Evolutionary conservation across 37 sponge, comb jelly and placozoan species (phyloP), one percentile per base, ranked within the genome.

Genomic region (Chondrilla cf. caribensis): DNA sequence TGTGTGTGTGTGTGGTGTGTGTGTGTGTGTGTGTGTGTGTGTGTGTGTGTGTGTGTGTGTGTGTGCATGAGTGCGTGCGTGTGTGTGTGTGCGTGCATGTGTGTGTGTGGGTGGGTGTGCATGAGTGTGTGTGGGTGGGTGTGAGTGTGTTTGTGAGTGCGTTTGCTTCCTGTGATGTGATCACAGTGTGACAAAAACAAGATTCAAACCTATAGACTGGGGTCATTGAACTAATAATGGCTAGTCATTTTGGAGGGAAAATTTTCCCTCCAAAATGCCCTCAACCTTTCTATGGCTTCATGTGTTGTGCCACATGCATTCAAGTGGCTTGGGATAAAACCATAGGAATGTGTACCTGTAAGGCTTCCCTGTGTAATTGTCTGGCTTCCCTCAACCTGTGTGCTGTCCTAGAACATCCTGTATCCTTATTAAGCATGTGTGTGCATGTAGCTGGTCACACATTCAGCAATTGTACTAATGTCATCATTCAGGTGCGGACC

Each of bases 181-280:
- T n/a, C n/a, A n/a, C n/a, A n/a, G n/a, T n/a, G n/a, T n/a, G n/a
- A n/a, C n/a, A n/a, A n/a, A n/a, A n/a, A n/a, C n/a, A n/a, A n/a
- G n/a, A n/a, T 47, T 47, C 51, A 47, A 47, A 47, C 51, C 51
- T 47, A 11, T 47, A 11, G 51, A 11, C 9, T 14, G 51, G 11
- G 51, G 51, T 47, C 9, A 11, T 47, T 6, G 51, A 47, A 11
- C 11, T 47, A 47, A 47, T 47, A 47, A 47, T 47, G 51, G 11
- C 9, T 14, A 47, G 31, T 33, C n/a, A 29, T 26, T 67, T 67
- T 67, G 29, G 68, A 33, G 35, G 68, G 68, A 33, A 59, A 67
- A 67, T 33, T 67, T 67, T 67, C 68, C 68, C 68, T 67, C 68
- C 68, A 67, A 67, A 67, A 67, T 28, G 35, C 68, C 68, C 68